Evolutionary conservation across 64 coral and sea anemone genomes (phyloP), one percentile per base, ranked within the genome.

Genomic region (Dendronephthya gigantea): DNA sequence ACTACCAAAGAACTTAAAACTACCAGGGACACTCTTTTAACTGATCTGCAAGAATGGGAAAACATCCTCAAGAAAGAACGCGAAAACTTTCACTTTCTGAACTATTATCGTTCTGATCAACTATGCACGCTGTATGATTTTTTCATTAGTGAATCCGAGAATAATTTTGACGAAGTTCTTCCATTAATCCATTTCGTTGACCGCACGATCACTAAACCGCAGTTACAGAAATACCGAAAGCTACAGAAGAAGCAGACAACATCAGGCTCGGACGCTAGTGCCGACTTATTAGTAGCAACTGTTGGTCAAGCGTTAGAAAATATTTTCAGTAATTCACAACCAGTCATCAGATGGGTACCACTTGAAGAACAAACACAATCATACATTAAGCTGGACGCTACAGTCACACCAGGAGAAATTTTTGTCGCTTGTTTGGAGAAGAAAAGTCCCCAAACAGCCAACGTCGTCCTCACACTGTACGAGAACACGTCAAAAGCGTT

Each of bases 391-490:
- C 43, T 90, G 25, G 85, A 90, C 9, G 87, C 85, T 35, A 86
- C 88, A 11, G 92, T 93, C 39, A 90, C 93, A 29, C 91, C 89
- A 25, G 84, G 94, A 0, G 85, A 97, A 56, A 50, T 97, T 27
- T 97, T 86, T 84, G 89, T 97, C 7, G 89, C 91, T 4, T 89
- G 90, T 1, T 86, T 97, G 15, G 94, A 97, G 47, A 55, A 84
- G 84, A 82, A 85, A 25, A 97, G 91, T 48, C 68, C 59, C 19
- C 51, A 90, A 40, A 89, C 94, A 27, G 91, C 90, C 41, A 89
- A 97, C 40, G 91, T 97, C 4, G 85, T 93, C 38, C 84, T 97
- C 39, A 88, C 94, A 0, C 87, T 97, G 10, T 97, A 93, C 84
- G 75, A 83, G 65, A 90, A 83, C 50, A 90, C 82, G 16, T 83